phyloP scores from a whole-genome alignment of 1,140 invertebrate genomes.

The Tetramorium alpestre region DNA sequence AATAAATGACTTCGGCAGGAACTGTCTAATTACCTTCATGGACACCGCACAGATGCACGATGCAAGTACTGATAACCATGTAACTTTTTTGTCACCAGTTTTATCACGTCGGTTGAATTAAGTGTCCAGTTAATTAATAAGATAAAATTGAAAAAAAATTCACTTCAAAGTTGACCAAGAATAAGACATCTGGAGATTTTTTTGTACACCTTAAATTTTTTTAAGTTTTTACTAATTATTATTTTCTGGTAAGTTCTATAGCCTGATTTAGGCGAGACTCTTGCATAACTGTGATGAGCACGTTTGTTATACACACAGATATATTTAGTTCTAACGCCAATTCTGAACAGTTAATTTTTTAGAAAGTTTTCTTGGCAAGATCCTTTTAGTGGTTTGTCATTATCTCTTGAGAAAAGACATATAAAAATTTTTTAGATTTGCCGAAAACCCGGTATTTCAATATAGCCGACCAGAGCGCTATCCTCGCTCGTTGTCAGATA shows the following conservation, averaged over 20 bases:
- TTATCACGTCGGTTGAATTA: slow-evolving; percentile 65
- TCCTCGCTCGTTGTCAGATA: no score
- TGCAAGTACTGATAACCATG: slow-evolving; percentile 61
- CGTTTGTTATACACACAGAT: no score
- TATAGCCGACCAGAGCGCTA: no score
- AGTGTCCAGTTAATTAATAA: slow-evolving; percentile 66
- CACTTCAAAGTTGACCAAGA: background rate
- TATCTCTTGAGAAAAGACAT: no score
- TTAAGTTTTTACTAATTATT: background rate
- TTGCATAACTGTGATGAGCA: no score
- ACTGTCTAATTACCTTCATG: slow-evolving; percentile 76
- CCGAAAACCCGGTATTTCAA: no score
- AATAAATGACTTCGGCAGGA: slow-evolving; percentile 75
- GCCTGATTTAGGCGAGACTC: no score
- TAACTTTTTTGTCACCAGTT: slow-evolving; percentile 62
- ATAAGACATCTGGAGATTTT: background rate
- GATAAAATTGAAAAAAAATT: background rate
- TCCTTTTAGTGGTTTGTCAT: no score
- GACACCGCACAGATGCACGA: slow-evolving; percentile 68
- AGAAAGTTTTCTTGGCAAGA: no score
- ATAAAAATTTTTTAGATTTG: no score
- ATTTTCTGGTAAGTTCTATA: background rate
- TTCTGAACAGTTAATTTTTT: no score
- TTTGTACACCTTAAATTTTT: background rate
- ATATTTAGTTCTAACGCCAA: no score